Base-by-base conservation (phyloP, 2,113 vertebrate species). In the Xenopus borealis region DNA sequence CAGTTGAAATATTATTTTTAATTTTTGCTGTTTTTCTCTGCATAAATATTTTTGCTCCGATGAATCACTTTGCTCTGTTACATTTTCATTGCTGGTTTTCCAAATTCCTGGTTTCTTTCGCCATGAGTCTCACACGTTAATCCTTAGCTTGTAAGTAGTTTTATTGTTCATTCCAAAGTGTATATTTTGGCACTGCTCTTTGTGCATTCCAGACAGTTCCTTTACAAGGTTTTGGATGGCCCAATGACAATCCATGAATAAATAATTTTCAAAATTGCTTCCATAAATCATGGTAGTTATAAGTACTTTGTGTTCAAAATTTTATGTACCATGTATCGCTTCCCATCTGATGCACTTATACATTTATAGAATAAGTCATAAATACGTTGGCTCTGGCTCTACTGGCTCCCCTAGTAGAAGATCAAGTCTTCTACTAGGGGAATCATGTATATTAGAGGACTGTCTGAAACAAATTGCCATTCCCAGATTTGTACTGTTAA, bases 91-190 rank as follows among this genome's bases (percentile, higher is more conserved):
- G 12, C 53, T 55, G 53, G 53, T 55, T 16, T 55, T 55, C 53
- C 1, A 55, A n/a, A 55, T n/a, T 55, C 14, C 16, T 18, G 17
- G 53, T 10, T 16, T 46, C 62, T 68, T 27, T 18, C 64, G n/a
- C 40, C 53, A 11, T 46, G 65, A 11, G 27, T 75, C 20, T 75
- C 55, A 75, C 53, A 68, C 65, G 59, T 62, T 61, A 66, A 67
- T 69, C 30, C 57, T n/a, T 61, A 7, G 5, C 13, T 46, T 17
- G 68, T 19, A 61, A 40, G 3, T 23, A 61, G 45, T 69, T 50
- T 62, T 53, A 61, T 75, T 75, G 17, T 46, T 69, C 58, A 18
- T 23, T 40, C 50, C 19, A 50, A 53, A 23, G 58, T 75, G 73
- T 53, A 66, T 44, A 18, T 69, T 46, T 63, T 75, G 73, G 73